Evolutionary conservation across 1,140 invertebrate genomes (phyloP).

Genomic region (Limonius californicus): DNA sequence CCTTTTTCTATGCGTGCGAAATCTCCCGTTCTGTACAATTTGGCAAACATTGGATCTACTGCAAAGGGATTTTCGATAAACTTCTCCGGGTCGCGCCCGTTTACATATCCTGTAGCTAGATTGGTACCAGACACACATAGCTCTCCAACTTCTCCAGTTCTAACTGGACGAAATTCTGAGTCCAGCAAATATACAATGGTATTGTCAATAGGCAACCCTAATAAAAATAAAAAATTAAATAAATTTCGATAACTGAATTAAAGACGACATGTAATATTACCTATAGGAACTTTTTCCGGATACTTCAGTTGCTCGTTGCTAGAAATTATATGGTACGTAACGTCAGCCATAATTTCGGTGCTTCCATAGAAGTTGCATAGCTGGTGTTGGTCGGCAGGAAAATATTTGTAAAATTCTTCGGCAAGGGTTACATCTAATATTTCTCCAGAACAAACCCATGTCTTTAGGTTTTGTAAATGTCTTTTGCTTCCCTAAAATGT

Average conservation of each 20-base stretch:
- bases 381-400: slow-evolving; percentile 52
- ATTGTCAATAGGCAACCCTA: slow-evolving; percentile 70
- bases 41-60: slow-evolving; percentile 51
- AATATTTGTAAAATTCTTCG: slow-evolving; percentile 63
- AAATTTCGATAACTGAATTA: no score
- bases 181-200: slow-evolving; percentile 75
- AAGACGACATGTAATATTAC: no score
- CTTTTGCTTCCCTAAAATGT: slow-evolving; percentile 39
- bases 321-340: slow-evolving; percentile 58
- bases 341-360: slow-evolving; percentile 77
- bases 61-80: slow-evolving; percentile 70
- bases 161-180: slow-evolving; percentile 61
- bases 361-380: slow-evolving; percentile 82
- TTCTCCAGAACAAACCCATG: slow-evolving; percentile 81
- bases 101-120: slow-evolving; percentile 74
- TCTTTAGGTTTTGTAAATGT: slow-evolving; percentile 54
- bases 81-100: slow-evolving; percentile 63
- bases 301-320: slow-evolving; percentile 53
- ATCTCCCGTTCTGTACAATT: slow-evolving; percentile 78
- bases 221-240: background rate
- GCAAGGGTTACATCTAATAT: slow-evolving; percentile 60
- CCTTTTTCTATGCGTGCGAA: slow-evolving; percentile 72
- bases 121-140: slow-evolving; percentile 74
- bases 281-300: slow-evolving; percentile 69
- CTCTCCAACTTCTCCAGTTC: slow-evolving; percentile 70